Evolutionary conservation across 1,140 invertebrate species (phyloP), one percentile per base, ranked within the genome.

Genomic region (Drosophila sucinea): DNA sequence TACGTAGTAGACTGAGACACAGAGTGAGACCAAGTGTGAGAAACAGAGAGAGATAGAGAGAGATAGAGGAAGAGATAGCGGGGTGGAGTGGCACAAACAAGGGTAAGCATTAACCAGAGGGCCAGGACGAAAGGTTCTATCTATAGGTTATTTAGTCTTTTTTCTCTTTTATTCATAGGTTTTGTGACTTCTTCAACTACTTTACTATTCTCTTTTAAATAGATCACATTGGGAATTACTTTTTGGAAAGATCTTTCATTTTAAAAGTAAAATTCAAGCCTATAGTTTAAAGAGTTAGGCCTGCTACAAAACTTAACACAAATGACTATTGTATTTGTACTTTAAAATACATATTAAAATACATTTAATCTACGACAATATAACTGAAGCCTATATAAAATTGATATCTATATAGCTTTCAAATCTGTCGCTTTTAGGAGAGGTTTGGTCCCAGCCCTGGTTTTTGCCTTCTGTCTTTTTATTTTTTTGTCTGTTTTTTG

Each of bases 1-100:
- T 29, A 54, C 30, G 27, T 2, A 17, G 23, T 38, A 11, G 5
- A 60, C 56, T 11, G 58, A 61, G 33, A 62, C 67, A 27, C 60
- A 57, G 61, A 64, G 23, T 71, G 27, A 29, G 10, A 8, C 32
- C 11, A 11, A 58, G 8, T 11, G 8, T 11, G 8, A 38, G 35
- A 38, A 2, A 38, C 8, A 38, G 7, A 38, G 35, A 38, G 35
- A 60, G 57, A 10, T 2, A 60, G 11, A 56, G 1, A 51, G 25
- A 29, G 38, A 10, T 1, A 62, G n/a, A 27, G 56, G 5, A n/a
- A 32, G 55, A 57, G 23, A 57, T 29, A 40, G 11, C 27, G 62
- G 23, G n/a, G 38, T 32, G 17, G 38, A 51, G 25, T 4, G 32
- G 32, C 32, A 17, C 17, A 17, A 4, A 33, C 10, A 38, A 38